Percentiles rank a stretch among this genome's conserved stretches.
These are phyloP conservation scores for Aricia agestis DNA, from an alignment of 1,140 invertebrate species.

Conservation along the genomic window DNA sequence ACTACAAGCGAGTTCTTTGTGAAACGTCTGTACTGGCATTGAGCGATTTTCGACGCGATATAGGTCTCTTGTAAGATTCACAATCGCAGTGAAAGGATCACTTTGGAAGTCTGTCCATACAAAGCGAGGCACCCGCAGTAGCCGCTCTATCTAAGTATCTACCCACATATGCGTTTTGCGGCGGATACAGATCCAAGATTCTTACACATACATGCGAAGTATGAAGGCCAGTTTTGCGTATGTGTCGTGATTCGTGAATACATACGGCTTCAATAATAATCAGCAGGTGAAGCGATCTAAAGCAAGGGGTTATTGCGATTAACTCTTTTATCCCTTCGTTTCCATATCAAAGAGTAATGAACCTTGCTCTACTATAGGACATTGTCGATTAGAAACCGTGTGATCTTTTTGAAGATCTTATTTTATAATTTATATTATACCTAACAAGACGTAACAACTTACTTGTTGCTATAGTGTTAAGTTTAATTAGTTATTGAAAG, in stretches of 20 bases:
- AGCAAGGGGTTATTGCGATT: slow-evolving; percentile 74
- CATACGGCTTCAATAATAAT: slow-evolving; percentile 73
- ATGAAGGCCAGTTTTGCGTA: slow-evolving; percentile 70
- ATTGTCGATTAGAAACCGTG: slow-evolving; percentile 70
- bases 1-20: slow-evolving; percentile 59
- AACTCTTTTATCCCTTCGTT: slow-evolving; percentile 76
- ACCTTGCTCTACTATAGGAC: slow-evolving; percentile 72
- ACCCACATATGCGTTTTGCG: slow-evolving; percentile 69
- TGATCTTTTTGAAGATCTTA: slow-evolving; percentile 48
- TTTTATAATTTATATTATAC: slow-evolving; percentile 11
- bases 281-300: slow-evolving; percentile 73
- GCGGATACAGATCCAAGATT: slow-evolving; percentile 73
- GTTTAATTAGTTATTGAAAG: background rate
- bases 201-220: slow-evolving; percentile 68
- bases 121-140: slow-evolving; percentile 70
- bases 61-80: slow-evolving; percentile 60
- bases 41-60: slow-evolving; percentile 58
- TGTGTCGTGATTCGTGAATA: slow-evolving; percentile 68
- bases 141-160: slow-evolving; percentile 65
- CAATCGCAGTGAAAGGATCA: slow-evolving; percentile 65
- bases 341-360: slow-evolving; percentile 76
- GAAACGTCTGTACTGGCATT: slow-evolving; percentile 44
- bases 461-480: slow-evolving; percentile 2
- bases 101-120: slow-evolving; percentile 61
- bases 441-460: slow-evolving; percentile 5